Base-by-base conservation (phyloP, 1,140 invertebrate species). In the Brachystomella parvula region DNA sequence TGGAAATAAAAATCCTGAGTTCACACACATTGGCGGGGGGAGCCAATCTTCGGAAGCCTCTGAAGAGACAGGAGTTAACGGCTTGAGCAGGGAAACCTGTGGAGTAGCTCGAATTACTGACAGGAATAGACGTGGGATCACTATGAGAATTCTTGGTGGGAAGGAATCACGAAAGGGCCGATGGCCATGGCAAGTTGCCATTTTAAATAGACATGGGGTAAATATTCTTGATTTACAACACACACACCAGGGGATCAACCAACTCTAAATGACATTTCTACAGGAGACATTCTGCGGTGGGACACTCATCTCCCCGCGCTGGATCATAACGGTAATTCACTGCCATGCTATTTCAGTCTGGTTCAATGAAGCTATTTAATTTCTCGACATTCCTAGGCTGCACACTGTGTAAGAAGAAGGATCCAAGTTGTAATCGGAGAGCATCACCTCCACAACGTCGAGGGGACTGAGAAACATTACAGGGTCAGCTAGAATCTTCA, bases 211-310 rank as follows among this genome's bases (percentile, higher is more conserved):
- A 75, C 86, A 84, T 76, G 85, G 86, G 77, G 88, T 90, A 80
- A 76, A 75, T 26, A 19, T 9, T 15, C 6, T 9, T 15, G 9
- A 53, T 53, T 9, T 9, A 24, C 9, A 30, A 2, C 28, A 32
- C 47, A 49, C 33, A 39, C 31, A 61, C 31, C 60, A 17, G 19
- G 1, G 6, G 19, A 39, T 39, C 35, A 39, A 39, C 19, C 35
- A 39, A 39, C 24, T 53, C 24, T 24, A 53, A 53, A 53, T 19
- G 49, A 39, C 35, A 39, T 39, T 39, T 39, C 75, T 69, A 28
- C 72, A 89, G 86, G 88, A 90, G 78, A 86, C 89, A 35, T 94
- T 93, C 76, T 97, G 93, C 75, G 92, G 92, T 0, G 94, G 93
- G 3, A 95, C 92, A 2, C 76, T 97, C 26, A 85, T 97, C 39